A percentile compares a stretch with the other conserved stretches of the same genome.
These are phyloP conservation scores for Acanthopleura granulata DNA, from an alignment of 2,888 invertebrate genomes.

Conservation along the genomic window DNA sequence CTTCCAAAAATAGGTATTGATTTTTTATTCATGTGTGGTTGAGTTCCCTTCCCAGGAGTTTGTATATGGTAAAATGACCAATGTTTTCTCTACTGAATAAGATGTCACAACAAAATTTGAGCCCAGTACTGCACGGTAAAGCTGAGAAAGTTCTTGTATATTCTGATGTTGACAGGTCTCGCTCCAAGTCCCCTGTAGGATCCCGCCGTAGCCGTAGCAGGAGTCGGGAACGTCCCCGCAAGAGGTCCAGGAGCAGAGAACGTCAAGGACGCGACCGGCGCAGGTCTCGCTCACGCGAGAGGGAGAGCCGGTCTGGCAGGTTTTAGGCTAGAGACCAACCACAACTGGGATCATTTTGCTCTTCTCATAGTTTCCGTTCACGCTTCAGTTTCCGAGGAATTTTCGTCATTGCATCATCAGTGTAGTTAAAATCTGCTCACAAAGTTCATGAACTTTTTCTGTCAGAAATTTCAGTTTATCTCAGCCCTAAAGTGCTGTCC, in stretches of 20 bases:
- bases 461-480: too few relatives aligned
- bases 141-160: background rate
- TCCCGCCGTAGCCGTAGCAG: slow-evolving; percentile 42
- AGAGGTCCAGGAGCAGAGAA: slow-evolving; percentile 37
- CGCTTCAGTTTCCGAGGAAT: too few relatives aligned
- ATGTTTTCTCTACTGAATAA: background rate
- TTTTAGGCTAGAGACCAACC: background rate
- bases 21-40: too few relatives aligned
- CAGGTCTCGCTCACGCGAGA: slow-evolving; percentile 49
- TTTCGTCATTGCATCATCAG: too few relatives aligned
- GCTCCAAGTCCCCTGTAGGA: slow-evolving; percentile 10
- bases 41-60: too few relatives aligned
- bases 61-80: background rate
- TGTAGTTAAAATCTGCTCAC: too few relatives aligned
- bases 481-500: too few relatives aligned
- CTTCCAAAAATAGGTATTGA: too few relatives aligned
- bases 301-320: slow-evolving; percentile 24
- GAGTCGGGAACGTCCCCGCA: slow-evolving; percentile 32
- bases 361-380: too few relatives aligned
- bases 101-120: too few relatives aligned
- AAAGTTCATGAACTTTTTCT: too few relatives aligned
- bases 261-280: slow-evolving; percentile 28
- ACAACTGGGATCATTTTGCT: too few relatives aligned
- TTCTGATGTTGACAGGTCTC: background rate
- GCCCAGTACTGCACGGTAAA: background rate